A percentile compares a stretch with the other conserved stretches of the same genome.
Evolutionary conservation across 2,797 vertebrate species (phyloP).

Genomic region (Parauchenoglanis ngamensis): DNA sequence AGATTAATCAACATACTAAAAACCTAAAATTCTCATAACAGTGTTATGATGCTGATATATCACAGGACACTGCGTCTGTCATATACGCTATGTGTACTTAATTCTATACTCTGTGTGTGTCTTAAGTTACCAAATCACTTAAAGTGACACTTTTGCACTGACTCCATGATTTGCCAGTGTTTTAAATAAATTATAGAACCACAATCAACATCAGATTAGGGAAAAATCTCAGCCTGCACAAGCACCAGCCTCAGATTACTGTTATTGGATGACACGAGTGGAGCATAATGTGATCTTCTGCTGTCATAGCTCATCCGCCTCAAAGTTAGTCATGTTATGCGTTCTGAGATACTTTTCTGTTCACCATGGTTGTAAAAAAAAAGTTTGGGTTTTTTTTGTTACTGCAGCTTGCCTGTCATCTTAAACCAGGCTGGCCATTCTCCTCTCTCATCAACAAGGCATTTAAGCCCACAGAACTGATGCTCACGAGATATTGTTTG

Average conservation of each 20-base stretch:
- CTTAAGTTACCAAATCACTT: neutral
- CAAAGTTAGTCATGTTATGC: neutral
- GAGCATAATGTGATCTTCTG: neutral
- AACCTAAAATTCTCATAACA: neutral
- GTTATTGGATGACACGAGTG: neutral
- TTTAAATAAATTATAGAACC: neutral
- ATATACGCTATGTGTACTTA: neutral
- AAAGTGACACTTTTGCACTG: neutral
- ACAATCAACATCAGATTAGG: neutral
- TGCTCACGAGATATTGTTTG: neutral
- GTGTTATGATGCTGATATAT: neutral
- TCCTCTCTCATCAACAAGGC: neutral
- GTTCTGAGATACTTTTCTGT: neutral
- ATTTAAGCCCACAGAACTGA: neutral
- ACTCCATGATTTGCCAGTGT: neutral
- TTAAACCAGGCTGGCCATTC: neutral
- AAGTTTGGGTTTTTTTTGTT: neutral
- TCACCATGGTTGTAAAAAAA: neutral
- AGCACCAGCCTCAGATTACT: neutral
- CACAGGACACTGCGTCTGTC: neutral
- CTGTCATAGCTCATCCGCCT: neutral
- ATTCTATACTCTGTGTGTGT: neutral
- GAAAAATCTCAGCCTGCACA: neutral
- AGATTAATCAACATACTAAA: neutral
- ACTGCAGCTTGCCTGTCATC: neutral